These are phyloP conservation scores for Criorhina ranunculi DNA, from an alignment of 2,888 invertebrate species.

Conservation along the genomic window DNA sequence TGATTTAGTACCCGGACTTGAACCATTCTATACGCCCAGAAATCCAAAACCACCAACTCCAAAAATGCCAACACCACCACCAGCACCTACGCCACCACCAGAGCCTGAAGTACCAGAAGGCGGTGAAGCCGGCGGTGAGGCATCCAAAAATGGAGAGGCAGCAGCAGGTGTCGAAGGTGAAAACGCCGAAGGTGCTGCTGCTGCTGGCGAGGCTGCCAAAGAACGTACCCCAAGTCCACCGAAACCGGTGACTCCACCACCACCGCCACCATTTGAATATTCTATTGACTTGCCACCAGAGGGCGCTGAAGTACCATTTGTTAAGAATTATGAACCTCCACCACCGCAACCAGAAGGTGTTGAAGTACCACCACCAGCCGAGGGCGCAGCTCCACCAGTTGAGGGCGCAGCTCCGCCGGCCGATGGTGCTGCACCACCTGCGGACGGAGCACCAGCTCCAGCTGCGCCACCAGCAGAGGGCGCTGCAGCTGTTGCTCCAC, in stretches of 20 bases:
- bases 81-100: constrained; percentile 82
- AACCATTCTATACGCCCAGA: constrained; percentile 84
- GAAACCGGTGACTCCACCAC: constrained; percentile 83
- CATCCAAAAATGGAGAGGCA: constrained; percentile 78
- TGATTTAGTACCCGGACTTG: constrained; percentile 89
- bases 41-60: constrained; percentile 85
- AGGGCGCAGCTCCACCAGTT: constrained; percentile 80
- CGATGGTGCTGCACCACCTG: constrained; percentile 80
- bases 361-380: constrained; percentile 78
- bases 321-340: constrained; percentile 84
- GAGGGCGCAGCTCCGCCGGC: constrained; percentile 81
- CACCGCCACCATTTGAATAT: constrained; percentile 85
- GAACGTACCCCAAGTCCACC: constrained; percentile 80
- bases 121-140: constrained; percentile 80
- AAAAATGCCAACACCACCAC: constrained; percentile 82
- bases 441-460: constrained; percentile 79
- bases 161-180: constrained; percentile 79
- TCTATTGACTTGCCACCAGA: constrained; percentile 84
- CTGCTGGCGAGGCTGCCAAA: constrained; percentile 76
- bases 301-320: constrained; percentile 84
- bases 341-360: constrained; percentile 83
- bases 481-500: constrained; percentile 77
- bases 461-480: constrained; percentile 78
- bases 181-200: constrained; percentile 78
- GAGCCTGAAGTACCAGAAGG: constrained; percentile 83